Evolutionary conservation across 2,888 invertebrate genomes (phyloP), one percentile per base, ranked within the genome.

Genomic region (Cephus spinipes): DNA sequence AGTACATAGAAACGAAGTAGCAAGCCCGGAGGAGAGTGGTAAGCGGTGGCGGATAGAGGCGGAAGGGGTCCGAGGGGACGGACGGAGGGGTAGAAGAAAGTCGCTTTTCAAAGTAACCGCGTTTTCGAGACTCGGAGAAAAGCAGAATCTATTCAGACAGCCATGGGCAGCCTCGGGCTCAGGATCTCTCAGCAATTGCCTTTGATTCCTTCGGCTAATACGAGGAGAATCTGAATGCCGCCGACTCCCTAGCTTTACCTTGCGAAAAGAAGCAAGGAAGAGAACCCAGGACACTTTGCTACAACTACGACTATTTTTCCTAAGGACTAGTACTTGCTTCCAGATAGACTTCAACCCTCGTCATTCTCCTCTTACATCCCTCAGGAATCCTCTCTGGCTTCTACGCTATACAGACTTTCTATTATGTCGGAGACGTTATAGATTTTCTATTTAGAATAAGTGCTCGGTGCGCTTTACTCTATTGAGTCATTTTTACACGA

Each of bases 201-300:
- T 83, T 83, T 85, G 83, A 85, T 85, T 85, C 82, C 80, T 83
- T 80, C 76, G 73, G 77, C 82, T 82, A 83, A 82, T 82, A 84
- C 83, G 75, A 81, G 76, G 76, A 81, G 76, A 82, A 85, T 83
- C 80, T 81, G 80, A 84, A 85, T 85, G 76, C 71, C 31, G 71
- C 71, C 33, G 30, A 15, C 31, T 32, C 15, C 71, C 23, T 55
- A 55, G 23, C 55, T 23, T 55, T 55, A 55, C 23, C 55, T 71
- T 71, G 3, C 71, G 11, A 12, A 71, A 71, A 71, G 23, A 55
- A 23, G 23, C 23, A 31, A 71, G 12, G 32, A 23, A 33, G 31
- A 71, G 71, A 71, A 15, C 32, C 71, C 71, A 33, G 71, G 12
- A 32, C 71, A n/a, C 71, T 33, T 33, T 12, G 15, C 71, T 71